Evolutionary conservation across 2,888 invertebrate genomes (phyloP).

Genomic region (Melieria crassipennis): DNA sequence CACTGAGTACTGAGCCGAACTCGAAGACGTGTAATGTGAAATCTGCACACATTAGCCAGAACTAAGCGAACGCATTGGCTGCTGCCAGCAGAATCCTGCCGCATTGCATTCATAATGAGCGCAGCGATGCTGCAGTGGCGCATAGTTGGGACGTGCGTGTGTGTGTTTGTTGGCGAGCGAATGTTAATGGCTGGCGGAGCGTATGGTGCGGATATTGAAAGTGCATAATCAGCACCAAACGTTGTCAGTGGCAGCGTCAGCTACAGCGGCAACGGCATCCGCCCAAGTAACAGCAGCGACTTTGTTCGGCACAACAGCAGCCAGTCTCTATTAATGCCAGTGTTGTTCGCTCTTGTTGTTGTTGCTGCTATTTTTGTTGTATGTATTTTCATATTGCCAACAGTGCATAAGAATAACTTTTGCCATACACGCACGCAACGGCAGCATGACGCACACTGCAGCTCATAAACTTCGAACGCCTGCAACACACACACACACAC

Average conservation of each 20-base stretch:
- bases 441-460: slow-evolving; percentile 20
- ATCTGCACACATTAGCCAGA: background rate
- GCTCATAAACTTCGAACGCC: too few relatives aligned
- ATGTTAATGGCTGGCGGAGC: slow-evolving; percentile 13
- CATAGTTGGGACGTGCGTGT: background rate
- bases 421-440: slow-evolving; percentile 24
- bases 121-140: background rate
- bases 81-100: slow-evolving; percentile 1
- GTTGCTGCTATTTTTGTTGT: background rate
- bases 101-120: background rate
- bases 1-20: background rate
- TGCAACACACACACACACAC: slow-evolving; percentile 9
- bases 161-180: background rate
- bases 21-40: background rate
- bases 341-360: background rate
- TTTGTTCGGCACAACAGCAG: background rate
- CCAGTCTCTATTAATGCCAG: background rate
- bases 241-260: background rate
- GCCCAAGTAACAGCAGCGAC: background rate
- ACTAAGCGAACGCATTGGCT: slow-evolving; percentile 9
- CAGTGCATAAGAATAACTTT: slow-evolving; percentile 2
- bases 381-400: background rate
- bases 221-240: background rate
- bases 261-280: background rate
- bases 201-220: background rate